A percentile compares a stretch with the other conserved stretches of the same genome.
These are phyloP conservation scores for Lycaon pictus DNA, from an alignment of 2,113 vertebrate genomes.

Conservation along the genomic window DNA sequence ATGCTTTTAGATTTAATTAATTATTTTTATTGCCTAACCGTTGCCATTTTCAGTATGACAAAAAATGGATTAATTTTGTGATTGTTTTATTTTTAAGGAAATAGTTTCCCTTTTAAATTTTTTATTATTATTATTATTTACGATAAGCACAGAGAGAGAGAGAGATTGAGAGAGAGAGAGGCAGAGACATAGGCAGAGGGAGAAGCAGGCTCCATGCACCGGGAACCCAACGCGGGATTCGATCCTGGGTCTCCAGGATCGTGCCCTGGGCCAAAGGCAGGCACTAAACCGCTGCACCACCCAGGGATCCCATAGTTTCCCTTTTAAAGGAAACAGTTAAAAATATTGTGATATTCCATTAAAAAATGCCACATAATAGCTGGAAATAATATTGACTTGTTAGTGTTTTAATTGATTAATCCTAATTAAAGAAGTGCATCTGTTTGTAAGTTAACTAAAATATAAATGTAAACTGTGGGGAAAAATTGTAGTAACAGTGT, in stretches of 20 bases:
- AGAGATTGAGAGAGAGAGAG: too few species aligned
- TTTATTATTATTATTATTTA: too few species aligned
- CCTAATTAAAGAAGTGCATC: slow-evolving; percentile 72
- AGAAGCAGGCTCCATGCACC: too few species aligned
- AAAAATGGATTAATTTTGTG: slow-evolving; percentile 9
- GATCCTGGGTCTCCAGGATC: too few species aligned
- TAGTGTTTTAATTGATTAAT: slow-evolving; percentile 80
- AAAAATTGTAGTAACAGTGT: slow-evolving; percentile 82
- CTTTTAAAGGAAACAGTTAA: neutral
- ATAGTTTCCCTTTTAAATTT: neutral
- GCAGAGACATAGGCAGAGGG: too few species aligned
- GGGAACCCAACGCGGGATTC: too few species aligned
- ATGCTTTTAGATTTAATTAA: neutral
- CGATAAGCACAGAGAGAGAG: too few species aligned
- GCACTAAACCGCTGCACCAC: too few species aligned
- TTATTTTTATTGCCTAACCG: neutral
- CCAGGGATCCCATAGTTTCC: too few species aligned
- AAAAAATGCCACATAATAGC: neutral
- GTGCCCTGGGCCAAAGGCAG: too few species aligned
- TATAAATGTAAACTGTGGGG: slow-evolving; percentile 80
- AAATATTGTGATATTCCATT: neutral
- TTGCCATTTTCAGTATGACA: neutral
- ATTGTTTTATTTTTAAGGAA: neutral
- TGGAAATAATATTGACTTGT: slow-evolving; percentile 48
- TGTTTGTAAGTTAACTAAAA: slow-evolving; percentile 78